phyloP scores from a whole-genome alignment of 2,888 invertebrate genomes.

The Morpho deidamia region DNA sequence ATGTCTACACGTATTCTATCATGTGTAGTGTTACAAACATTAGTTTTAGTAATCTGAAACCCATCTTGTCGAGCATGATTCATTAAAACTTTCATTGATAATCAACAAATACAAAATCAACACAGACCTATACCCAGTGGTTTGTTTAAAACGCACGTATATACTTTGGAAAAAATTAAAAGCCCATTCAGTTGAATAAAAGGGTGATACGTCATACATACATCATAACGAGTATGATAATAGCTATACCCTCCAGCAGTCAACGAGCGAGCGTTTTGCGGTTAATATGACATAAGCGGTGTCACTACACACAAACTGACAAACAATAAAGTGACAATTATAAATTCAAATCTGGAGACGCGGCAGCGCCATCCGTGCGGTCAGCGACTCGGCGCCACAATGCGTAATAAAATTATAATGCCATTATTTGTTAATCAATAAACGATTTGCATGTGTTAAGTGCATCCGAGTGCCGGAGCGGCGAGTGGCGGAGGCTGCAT shows the following conservation, averaged over 20 bases:
- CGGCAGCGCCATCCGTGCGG: slow-evolving; percentile 50
- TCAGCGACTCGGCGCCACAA: slow-evolving; percentile 54
- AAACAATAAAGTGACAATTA: slow-evolving; percentile 54
- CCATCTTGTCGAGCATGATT: no score
- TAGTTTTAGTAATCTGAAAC: no score
- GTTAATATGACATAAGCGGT: slow-evolving; percentile 17
- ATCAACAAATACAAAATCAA: no score
- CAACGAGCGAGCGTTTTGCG: slow-evolving; percentile 10
- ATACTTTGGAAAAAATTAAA: no score
- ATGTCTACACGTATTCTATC: no score
- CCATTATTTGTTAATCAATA: slow-evolving; percentile 72
- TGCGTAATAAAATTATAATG: slow-evolving; percentile 67
- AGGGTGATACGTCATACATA: no score
- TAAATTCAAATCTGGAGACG: slow-evolving; percentile 51
- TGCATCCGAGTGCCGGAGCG: slow-evolving; percentile 35
- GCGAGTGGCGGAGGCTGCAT: slow-evolving; percentile 11
- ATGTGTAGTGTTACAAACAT: no score
- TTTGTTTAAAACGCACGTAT: no score
- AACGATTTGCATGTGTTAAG: slow-evolving; percentile 71
- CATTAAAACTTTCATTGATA: no score
- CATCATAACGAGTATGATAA: no score
- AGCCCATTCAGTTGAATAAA: no score
- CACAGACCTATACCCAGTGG: no score
- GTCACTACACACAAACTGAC: slow-evolving; percentile 25
- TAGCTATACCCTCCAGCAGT: not conserved